These are phyloP conservation scores for Drosophila sucinea DNA, from an alignment of 1,140 invertebrate species.

Conservation along the genomic window DNA sequence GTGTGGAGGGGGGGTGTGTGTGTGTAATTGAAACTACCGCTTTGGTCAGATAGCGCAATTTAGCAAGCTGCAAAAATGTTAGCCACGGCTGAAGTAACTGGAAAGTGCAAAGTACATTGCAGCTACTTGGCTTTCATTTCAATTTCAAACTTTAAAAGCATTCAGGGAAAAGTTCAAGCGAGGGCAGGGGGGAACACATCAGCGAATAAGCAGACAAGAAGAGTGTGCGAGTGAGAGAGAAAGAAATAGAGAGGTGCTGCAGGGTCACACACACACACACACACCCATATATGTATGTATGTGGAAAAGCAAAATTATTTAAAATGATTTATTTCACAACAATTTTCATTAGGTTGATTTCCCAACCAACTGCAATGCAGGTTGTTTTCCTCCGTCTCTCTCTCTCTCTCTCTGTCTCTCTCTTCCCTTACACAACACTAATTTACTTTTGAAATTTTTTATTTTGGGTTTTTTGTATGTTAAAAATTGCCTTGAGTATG, in stretches of 20 bases:
- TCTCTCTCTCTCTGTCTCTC: not conserved
- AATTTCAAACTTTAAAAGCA: conserved; percentile 73
- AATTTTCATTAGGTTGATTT: conserved; percentile 71
- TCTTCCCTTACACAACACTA: conserved; percentile 43
- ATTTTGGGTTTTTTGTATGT: conserved; percentile 30
- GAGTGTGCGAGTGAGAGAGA: not conserved
- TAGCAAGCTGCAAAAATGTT: conserved; percentile 80
- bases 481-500: conserved; percentile 58
- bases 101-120: conserved; percentile 78
- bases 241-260: conserved; percentile 1
- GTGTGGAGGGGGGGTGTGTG: conserved; percentile 30
- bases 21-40: conserved; percentile 80
- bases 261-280: conserved; percentile 22
- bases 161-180: not conserved
- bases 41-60: conserved; percentile 81
- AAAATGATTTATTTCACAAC: conserved; percentile 81
- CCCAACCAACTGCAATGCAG: conserved; percentile 67
- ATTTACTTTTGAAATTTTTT: conserved; percentile 69
- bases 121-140: conserved; percentile 80
- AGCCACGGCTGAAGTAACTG: conserved; percentile 78
- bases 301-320: conserved; percentile 72
- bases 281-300: conserved; percentile 20
- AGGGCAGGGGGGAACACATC: not conserved
- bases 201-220: not conserved
- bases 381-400: conserved; percentile 16